phyloP scores from a whole-genome alignment of 1,140 invertebrate genomes.

The Eueides isabella region DNA sequence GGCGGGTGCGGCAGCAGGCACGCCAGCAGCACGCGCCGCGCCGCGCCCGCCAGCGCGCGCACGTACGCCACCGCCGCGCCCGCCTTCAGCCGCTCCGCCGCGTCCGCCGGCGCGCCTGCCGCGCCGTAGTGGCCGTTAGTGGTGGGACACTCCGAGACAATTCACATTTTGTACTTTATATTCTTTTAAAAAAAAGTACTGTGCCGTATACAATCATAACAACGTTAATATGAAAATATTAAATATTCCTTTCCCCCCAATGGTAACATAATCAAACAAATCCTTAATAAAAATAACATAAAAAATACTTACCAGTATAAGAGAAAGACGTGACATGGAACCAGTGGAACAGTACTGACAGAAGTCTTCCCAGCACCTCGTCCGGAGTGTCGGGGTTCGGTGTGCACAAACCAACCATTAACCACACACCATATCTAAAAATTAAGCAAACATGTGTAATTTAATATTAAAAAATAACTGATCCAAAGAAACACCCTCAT shows the following conservation, averaged over 20 bases:
- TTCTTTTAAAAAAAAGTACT: too few relatives aligned
- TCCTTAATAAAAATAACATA: neutral
- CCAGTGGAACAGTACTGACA: slow-evolving; percentile 99
- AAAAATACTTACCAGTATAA: slow-evolving; percentile 90
- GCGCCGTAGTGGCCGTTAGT: too few relatives aligned
- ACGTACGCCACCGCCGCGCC: slow-evolving; percentile 97
- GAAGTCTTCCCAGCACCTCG: slow-evolving; percentile 94
- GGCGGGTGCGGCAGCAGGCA: slow-evolving; percentile 93
- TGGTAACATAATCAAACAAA: too few relatives aligned
- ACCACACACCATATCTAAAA: slow-evolving; percentile 94
- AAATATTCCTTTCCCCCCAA: too few relatives aligned
- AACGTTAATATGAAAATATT: too few relatives aligned
- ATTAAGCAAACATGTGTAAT: too few relatives aligned
- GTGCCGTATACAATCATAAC: too few relatives aligned
- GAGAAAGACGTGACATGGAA: slow-evolving; percentile 98
- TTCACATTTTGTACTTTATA: too few relatives aligned
- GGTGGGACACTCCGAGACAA: too few relatives aligned
- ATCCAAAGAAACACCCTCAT: too few relatives aligned
- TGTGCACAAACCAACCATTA: slow-evolving; percentile 96
- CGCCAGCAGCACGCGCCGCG: slow-evolving; percentile 93
- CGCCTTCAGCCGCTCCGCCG: slow-evolving; percentile 94
- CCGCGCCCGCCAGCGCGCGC: slow-evolving; percentile 90
- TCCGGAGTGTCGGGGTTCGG: slow-evolving; percentile 92
- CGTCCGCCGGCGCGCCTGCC: neutral
- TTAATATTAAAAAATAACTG: too few relatives aligned